phyloP scores from a whole-genome alignment of 2,797 vertebrate species.

The Mormyrops attenuatus region DNA sequence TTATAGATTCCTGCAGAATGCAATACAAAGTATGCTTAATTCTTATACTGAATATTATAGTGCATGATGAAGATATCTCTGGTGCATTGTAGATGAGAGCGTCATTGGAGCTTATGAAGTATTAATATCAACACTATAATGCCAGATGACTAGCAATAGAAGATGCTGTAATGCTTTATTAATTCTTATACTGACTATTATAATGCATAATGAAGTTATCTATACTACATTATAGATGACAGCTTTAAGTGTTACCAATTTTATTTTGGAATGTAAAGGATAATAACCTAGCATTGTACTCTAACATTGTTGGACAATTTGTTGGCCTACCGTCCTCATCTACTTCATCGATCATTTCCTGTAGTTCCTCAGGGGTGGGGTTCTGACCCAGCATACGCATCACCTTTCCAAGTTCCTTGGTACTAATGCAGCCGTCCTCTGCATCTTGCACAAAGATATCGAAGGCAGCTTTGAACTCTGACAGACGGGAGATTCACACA shows the following conservation, averaged over 20 bases:
- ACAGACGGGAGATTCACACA: not conserved
- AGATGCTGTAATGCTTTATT: not conserved
- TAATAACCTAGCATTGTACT: not conserved
- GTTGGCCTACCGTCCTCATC: conserved; percentile 70
- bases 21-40: not conserved
- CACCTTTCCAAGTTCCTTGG: conserved; percentile 76
- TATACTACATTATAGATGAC: not conserved
- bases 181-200: not conserved
- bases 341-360: conserved; percentile 79
- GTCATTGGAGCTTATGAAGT: not conserved
- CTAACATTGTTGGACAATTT: not conserved
- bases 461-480: conserved; percentile 59
- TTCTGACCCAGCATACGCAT: conserved; percentile 77
- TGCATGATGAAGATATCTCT: not conserved
- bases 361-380: conserved; percentile 73
- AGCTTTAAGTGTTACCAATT: not conserved
- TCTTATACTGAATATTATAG: not conserved
- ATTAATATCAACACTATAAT: not conserved
- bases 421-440: conserved; percentile 78
- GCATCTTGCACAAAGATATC: conserved; percentile 75
- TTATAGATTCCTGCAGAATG: not conserved
- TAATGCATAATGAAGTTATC: not conserved
- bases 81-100: not conserved
- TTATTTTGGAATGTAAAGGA: not conserved
- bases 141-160: not conserved